phyloP scores from a whole-genome alignment of 2,797 vertebrate species.

The Manis crassicaudata region DNA sequence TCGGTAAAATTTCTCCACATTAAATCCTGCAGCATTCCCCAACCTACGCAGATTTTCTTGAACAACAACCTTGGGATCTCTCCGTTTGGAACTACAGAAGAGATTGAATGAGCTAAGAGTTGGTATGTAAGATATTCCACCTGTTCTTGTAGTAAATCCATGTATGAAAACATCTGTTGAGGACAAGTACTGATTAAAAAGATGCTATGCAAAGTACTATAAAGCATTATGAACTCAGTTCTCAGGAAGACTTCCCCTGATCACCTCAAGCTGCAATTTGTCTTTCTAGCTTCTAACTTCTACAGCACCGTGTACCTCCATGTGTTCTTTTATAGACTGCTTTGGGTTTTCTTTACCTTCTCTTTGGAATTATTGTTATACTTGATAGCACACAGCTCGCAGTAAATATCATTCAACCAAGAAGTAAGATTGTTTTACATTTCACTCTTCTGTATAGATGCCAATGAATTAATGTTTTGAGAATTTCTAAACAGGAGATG shows the following conservation, averaged over 20 bases:
- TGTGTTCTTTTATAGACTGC: neutral
- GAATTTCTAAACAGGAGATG: slow-evolving; percentile 44
- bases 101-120: slow-evolving; percentile 94
- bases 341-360: slow-evolving; percentile 40
- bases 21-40: slow-evolving; percentile 90
- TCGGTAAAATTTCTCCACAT: slow-evolving; percentile 86
- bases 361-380: neutral
- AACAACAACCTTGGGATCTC: slow-evolving; percentile 90
- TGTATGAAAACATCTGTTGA: slow-evolving; percentile 90
- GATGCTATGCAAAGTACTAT: neutral
- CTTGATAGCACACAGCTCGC: neutral
- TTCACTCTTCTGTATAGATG: neutral
- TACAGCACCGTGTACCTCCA: neutral
- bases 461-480: slow-evolving; percentile 15
- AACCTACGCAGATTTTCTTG: slow-evolving; percentile 93
- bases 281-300: neutral
- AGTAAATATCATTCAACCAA: neutral
- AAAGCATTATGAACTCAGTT: neutral
- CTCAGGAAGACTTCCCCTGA: neutral
- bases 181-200: slow-evolving; percentile 53
- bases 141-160: slow-evolving; percentile 93
- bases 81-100: slow-evolving; percentile 91
- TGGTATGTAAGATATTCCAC: slow-evolving; percentile 92
- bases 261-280: neutral
- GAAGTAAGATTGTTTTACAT: slow-evolving; percentile 22